Conservation (phyloP, 2,888 invertebrate species). For the Stenodema calcarata region DNA sequence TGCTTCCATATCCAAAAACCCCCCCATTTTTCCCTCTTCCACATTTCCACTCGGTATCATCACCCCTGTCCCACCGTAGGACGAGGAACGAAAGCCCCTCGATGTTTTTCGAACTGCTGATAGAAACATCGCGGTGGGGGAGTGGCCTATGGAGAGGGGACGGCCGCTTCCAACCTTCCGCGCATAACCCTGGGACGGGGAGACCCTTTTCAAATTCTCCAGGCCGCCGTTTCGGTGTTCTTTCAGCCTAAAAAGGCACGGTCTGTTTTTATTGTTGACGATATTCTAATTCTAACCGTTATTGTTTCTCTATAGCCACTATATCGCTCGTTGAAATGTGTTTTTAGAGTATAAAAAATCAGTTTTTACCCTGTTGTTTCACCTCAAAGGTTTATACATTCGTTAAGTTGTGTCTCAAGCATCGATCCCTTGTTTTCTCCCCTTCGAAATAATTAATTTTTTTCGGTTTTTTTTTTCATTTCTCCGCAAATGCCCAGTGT, state of each 20-base stretch:
- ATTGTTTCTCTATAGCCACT: not conserved
- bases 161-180: not conserved
- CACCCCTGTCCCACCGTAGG: not conserved
- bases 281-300: slow-evolving; percentile 6
- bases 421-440: slow-evolving; percentile 26
- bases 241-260: slow-evolving; percentile 32
- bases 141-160: not conserved
- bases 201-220: slow-evolving; percentile 43
- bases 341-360: not conserved
- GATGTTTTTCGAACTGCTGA: slow-evolving; percentile 29
- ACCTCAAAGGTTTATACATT: slow-evolving; percentile 1
- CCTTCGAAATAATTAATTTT: slow-evolving; percentile 29
- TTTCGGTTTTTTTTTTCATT: not conserved
- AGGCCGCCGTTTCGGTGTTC: slow-evolving; percentile 11
- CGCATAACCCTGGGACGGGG: slow-evolving; percentile 14
- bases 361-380: not conserved
- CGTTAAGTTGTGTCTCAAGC: slow-evolving; percentile 1
- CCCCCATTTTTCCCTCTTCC: not conserved
- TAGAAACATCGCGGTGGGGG: slow-evolving; percentile 6
- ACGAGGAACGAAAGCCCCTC: not conserved
- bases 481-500: not conserved
- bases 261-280: slow-evolving; percentile 17
- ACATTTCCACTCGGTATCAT: not conserved
- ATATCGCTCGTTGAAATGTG: not conserved
- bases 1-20: not conserved